Evolutionary conservation across 1,140 invertebrate species (phyloP), one percentile per base, ranked within the genome.

Genomic region (Pararge aegeria): DNA sequence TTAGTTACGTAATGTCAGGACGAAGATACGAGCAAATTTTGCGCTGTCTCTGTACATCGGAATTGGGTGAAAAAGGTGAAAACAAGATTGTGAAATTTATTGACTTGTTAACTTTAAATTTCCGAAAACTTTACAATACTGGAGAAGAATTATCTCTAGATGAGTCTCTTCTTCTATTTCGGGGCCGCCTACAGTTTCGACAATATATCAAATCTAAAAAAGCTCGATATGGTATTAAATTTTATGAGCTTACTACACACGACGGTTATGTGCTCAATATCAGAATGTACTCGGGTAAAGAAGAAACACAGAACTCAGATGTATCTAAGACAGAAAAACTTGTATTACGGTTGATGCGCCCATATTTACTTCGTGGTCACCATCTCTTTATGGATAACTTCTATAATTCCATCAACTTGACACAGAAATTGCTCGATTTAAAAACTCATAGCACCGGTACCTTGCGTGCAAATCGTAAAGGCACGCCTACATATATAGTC

Each of bases 121-220:
- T 68, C 57, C 44, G 55, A 19, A 55, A 64, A 53, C 37, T 73
- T 46, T 80, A 81, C 64, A 65, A 61, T 56, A 58, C 68, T 56
- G 64, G 56, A 24, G 55, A 77, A 77, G 67, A 78, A 15, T 51
- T 89, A 19, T 77, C 68, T 34, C 64, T 88, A 27, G 56, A 59
- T 48, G 56, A 59, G 29, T 59, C 48, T 20, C 38, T 59, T 27
- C 48, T 59, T 52, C 49, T 86, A 16, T 81, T 70, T 54, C 75
- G 83, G 67, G 80, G 81, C 10, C 50, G 78, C 16, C 42, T 85
- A 12, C 58, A 52, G 4, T 86, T 81, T 58, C 75, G 75, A 53
- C 78, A 87, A 55, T 87, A 80, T 55, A 84, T 86, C 18, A 73
- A 70, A 19, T 55, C 51, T 34, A 88, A 86, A 68, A 55, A 75